phyloP scores from a whole-genome alignment of 2,113 vertebrate species.

The Glaucidium brasilianum region DNA sequence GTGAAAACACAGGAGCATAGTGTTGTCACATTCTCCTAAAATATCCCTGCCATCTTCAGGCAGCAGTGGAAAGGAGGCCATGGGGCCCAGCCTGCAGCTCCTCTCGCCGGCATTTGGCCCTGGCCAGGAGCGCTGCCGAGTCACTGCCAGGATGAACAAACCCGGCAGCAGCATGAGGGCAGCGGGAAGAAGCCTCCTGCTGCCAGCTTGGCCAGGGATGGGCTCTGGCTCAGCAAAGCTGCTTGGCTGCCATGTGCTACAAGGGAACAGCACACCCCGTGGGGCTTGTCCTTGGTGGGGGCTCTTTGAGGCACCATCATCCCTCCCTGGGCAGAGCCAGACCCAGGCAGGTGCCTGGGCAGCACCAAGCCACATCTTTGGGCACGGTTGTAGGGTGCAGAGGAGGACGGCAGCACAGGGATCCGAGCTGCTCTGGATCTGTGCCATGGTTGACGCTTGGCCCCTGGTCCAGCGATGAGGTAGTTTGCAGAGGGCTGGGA shows the following conservation, averaged over 20 bases:
- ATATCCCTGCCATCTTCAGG: not conserved
- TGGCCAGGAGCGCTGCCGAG: not conserved
- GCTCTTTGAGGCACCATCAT: not conserved
- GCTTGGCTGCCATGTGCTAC: not conserved
- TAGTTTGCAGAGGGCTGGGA: not conserved
- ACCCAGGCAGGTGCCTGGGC: not conserved
- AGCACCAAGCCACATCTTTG: accelerated
- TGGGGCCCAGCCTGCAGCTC: not conserved
- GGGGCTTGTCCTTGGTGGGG: accelerated
- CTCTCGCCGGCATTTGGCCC: not conserved
- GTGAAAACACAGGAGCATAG: not conserved
- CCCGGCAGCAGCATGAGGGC: not conserved
- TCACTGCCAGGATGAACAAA: not conserved
- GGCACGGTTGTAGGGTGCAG: accelerated
- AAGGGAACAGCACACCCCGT: not conserved
- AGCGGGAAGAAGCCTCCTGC: not conserved
- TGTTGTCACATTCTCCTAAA: not conserved
- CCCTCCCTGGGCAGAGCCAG: not conserved
- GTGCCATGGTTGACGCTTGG: not conserved
- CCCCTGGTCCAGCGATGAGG: not conserved
- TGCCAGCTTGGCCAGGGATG: not conserved
- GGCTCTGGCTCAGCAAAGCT: not conserved
- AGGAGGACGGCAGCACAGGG: not conserved
- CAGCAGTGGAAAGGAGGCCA: slow-evolving; percentile 5
- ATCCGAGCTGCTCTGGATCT: not conserved